phyloP scores from a whole-genome alignment of 2,797 vertebrate genomes.

The Hippocampus kuda region DNA sequence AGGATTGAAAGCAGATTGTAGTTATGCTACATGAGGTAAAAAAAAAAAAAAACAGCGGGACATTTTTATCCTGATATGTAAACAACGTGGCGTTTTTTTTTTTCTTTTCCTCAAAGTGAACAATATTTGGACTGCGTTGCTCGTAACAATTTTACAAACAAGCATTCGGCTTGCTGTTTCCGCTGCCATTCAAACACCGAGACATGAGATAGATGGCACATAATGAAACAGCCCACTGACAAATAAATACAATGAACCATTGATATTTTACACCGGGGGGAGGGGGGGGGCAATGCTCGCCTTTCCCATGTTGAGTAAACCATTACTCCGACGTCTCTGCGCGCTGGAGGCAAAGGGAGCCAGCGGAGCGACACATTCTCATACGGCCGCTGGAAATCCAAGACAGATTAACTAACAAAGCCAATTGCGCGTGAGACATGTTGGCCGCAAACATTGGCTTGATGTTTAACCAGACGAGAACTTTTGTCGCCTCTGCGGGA shows the following conservation, averaged over 20 bases:
- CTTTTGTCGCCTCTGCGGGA: constrained; percentile 26
- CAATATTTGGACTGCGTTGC: not conserved
- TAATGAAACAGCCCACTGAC: constrained; percentile 59
- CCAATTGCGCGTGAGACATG: constrained; percentile 47
- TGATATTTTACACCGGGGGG: constrained; percentile 51
- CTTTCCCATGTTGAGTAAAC: constrained; percentile 37
- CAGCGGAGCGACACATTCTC: constrained; percentile 48
- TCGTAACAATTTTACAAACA: constrained; percentile 32
- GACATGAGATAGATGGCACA: constrained; percentile 45
- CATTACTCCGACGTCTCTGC: constrained; percentile 25
- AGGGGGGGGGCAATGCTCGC: not conserved
- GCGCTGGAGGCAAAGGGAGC: constrained; percentile 37
- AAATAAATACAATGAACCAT: constrained; percentile 64
- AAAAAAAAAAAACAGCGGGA: constrained; percentile 15
- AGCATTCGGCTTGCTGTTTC: constrained; percentile 12
- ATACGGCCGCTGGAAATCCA: constrained; percentile 47
- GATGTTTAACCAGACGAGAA: constrained; percentile 58
- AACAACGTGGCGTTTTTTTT: constrained; percentile 12
- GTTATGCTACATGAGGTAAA: constrained; percentile 21
- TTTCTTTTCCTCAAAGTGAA: constrained; percentile 7
- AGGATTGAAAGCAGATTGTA: constrained; percentile 19
- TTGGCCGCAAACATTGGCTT: constrained; percentile 49
- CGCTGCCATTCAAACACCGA: constrained; percentile 30
- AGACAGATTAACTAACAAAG: constrained; percentile 57
- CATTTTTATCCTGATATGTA: constrained; percentile 38